Evolutionary conservation across 2,797 vertebrate species (phyloP), one percentile per base, ranked within the genome.

Genomic region (Staurois parvus): DNA sequence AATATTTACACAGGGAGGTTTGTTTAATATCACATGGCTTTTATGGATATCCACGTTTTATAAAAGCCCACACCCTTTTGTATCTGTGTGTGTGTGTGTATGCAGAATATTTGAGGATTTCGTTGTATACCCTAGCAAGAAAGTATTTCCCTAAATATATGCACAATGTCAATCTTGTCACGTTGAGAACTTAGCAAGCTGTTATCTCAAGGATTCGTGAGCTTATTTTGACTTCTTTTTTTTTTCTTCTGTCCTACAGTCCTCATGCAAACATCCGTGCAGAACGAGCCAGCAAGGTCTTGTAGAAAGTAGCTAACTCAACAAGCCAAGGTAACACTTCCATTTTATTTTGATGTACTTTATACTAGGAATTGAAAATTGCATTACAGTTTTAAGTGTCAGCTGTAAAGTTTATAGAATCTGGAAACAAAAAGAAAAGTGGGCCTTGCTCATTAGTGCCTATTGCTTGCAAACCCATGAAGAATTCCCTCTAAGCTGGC

Each of bases 1-100:
- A 77, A 77, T 75, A 87, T 87, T 83, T 68, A 87, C 76, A 87
- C 76, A 87, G 74, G 76, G 76, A 79, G 76, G 70, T 87, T 87
- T 87, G 81, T 87, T 87, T 83, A 79, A 79, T 83, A 62, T 87
- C 81, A 87, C 85, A 87, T 87, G 85, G 59, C 40, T 84, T 82
- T 79, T 83, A 84, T 79, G 66, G 42, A 73, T 62, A 56, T 66
- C 69, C 80, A 79, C 68, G 42, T 79, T 86, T 82, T 70, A 81
- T 86, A 64, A 69, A 77, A 52, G 74, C n/a, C 64, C 68, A 73
- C 85, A 73, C 85, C 85, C 85, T 77, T 66, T 21, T 62, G 24
- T 24, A 82, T 8, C 29, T 34, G 30, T 70, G 32, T 75, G 30
- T 69, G 28, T 78, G 24, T 64, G 24, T 59, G 42, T 70, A 26